A percentile compares a stretch with the other conserved stretches of the same genome.
Conservation (phyloP, 2,113 vertebrate species). For the Mus musculus region DNA sequence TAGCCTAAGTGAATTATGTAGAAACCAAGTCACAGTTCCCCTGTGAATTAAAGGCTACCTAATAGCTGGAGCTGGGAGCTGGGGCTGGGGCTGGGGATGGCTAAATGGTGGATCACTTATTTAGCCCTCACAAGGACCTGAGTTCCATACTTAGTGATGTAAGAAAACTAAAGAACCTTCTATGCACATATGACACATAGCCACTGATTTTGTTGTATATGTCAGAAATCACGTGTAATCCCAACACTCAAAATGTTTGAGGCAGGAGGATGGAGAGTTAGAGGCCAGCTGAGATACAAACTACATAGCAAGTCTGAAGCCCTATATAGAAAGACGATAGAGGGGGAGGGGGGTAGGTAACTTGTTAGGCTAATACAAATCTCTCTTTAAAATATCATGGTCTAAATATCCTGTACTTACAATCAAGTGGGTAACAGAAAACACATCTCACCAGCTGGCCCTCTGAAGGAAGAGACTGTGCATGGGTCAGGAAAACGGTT, state of each 20-base stretch:
- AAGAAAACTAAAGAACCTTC: neutral
- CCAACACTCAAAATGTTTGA: neutral
- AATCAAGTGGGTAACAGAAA: neutral
- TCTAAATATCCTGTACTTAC: neutral
- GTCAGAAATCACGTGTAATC: neutral
- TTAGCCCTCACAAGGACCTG: neutral
- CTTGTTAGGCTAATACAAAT: neutral
- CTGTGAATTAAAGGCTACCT: neutral
- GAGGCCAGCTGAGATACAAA: neutral
- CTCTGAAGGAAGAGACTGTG: neutral
- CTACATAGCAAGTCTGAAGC: neutral
- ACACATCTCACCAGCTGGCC: neutral
- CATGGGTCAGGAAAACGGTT: neutral
- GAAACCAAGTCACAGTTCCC: neutral
- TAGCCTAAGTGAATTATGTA: neutral
- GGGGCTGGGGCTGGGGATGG: too few relatives aligned
- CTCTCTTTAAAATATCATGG: neutral
- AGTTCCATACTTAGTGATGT: neutral
- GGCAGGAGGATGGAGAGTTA: neutral
- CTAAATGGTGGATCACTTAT: neutral
- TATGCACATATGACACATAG: neutral
- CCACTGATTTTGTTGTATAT: neutral
- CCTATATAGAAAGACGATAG: neutral
- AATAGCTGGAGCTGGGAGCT: neutral
- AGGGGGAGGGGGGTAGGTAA: too few relatives aligned